These are phyloP conservation scores for Octodonta nipae DNA, from an alignment of 2,888 invertebrate species.

Conservation along the genomic window DNA sequence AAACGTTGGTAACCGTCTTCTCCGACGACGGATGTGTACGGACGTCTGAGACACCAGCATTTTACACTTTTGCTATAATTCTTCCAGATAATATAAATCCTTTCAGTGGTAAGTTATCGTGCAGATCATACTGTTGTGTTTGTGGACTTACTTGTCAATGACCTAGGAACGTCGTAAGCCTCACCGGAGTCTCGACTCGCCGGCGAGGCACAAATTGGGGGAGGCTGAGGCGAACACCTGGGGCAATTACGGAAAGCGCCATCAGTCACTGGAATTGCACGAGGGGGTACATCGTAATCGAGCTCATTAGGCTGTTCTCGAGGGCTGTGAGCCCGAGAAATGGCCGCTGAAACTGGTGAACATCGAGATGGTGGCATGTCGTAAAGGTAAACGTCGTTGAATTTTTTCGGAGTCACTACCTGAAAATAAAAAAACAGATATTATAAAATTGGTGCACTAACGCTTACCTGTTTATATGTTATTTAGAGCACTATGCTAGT, in stretches of 20 bases:
- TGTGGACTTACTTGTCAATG: too few species aligned
- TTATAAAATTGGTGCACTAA: too few species aligned
- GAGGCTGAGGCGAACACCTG: conserved; percentile 37
- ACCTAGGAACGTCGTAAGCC: conserved; percentile 54
- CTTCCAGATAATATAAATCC: too few species aligned
- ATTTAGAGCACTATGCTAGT: too few species aligned
- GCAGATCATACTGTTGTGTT: too few species aligned
- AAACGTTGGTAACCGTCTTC: too few species aligned
- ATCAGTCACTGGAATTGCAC: conserved; percentile 44
- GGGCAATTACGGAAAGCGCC: conserved; percentile 36
- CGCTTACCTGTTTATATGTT: too few species aligned
- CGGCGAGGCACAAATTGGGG: conserved; percentile 36
- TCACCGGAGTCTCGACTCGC: conserved; percentile 32
- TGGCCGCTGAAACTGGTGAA: conserved; percentile 23
- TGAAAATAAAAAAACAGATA: conserved; percentile 30
- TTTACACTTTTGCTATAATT: too few species aligned
- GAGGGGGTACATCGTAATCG: conserved; percentile 54
- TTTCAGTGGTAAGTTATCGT: too few species aligned
- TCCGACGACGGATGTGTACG: too few species aligned
- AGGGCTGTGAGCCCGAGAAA: background rate
- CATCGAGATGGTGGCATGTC: conserved; percentile 43
- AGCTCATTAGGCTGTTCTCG: conserved; percentile 29
- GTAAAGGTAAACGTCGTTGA: conserved; percentile 60
- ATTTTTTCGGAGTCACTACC: conserved; percentile 58
- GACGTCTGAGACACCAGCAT: too few species aligned